Percentiles rank a stretch among this genome's conserved stretches.
phyloP scores from a whole-genome alignment of 2,888 invertebrate genomes.

The Eristalis intricaria region DNA sequence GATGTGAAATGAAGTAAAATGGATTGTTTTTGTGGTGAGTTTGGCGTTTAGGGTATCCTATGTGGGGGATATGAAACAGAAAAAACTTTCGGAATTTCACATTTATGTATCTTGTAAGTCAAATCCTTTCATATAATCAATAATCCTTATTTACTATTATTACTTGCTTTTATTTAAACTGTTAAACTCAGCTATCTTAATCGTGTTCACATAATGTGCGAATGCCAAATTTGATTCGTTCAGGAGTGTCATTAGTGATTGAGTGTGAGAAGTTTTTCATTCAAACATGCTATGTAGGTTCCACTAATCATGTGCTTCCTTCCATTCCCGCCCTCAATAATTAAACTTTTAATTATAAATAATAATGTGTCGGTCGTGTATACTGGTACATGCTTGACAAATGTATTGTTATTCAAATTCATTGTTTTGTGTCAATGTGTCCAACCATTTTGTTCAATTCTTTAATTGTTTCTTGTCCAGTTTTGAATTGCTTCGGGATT shows the following conservation, averaged over 20 bases:
- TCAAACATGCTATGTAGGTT: neutral
- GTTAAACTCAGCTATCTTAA: too few species aligned
- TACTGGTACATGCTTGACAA: too few species aligned
- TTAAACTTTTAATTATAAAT: neutral
- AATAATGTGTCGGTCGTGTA: too few species aligned
- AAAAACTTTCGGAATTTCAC: constrained; percentile 26
- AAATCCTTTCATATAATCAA: too few species aligned
- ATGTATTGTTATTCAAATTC: too few species aligned
- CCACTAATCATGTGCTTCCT: neutral
- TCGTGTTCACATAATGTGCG: neutral
- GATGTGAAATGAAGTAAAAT: constrained; percentile 61
- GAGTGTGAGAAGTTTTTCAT: neutral
- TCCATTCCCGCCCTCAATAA: neutral
- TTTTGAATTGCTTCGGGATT: too few species aligned
- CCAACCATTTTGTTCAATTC: too few species aligned
- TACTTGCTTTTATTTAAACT: neutral
- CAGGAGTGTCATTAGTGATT: too few species aligned
- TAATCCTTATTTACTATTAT: neutral
- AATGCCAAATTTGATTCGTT: neutral
- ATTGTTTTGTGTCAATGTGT: too few species aligned
- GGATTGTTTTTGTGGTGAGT: constrained; percentile 54
- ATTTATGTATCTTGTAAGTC: constrained; percentile 23
- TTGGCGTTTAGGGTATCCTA: constrained; percentile 9
- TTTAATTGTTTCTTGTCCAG: too few species aligned
- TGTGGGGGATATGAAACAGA: constrained; percentile 12